Percentiles rank a stretch among this genome's conserved stretches.
Evolutionary conservation across 2,797 vertebrate genomes (phyloP).

Genomic region (Girardinus metallicus): DNA sequence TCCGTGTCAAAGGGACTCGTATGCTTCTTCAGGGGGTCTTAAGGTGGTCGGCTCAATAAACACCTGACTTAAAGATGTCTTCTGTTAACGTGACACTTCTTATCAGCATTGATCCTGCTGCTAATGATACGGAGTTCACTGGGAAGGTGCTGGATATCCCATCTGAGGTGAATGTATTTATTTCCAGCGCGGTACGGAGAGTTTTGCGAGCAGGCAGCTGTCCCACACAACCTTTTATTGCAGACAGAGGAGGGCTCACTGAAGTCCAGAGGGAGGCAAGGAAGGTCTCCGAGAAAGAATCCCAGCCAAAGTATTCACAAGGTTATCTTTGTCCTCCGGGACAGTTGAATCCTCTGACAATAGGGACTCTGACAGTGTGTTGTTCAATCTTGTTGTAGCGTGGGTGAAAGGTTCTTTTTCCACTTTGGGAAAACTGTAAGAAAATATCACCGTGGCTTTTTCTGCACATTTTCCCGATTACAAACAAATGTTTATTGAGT

Average conservation of each 20-base stretch:
- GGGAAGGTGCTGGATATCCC: slow-evolving; percentile 17
- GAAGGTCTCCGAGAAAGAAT: slow-evolving; percentile 27
- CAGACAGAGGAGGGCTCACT: slow-evolving; percentile 24
- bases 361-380: neutral
- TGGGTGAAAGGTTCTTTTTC: neutral
- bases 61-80: slow-evolving; percentile 26
- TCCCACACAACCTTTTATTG: slow-evolving; percentile 27
- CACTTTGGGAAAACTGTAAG: neutral
- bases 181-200: slow-evolving; percentile 22
- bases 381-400: neutral
- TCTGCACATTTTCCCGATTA: neutral
- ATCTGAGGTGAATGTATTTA: slow-evolving; percentile 20
- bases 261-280: slow-evolving; percentile 35
- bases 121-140: neutral
- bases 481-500: neutral
- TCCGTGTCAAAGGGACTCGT: slow-evolving; percentile 25
- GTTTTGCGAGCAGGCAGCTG: slow-evolving; percentile 46
- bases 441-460: neutral
- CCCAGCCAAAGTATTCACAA: slow-evolving; percentile 46
- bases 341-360: slow-evolving; percentile 32
- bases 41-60: slow-evolving; percentile 41
- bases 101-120: neutral
- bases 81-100: slow-evolving; percentile 24
- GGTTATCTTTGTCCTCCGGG: slow-evolving; percentile 60
- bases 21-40: slow-evolving; percentile 51